phyloP scores from a whole-genome alignment of 2,113 vertebrate genomes.

The Lophochroa leadbeateri region DNA sequence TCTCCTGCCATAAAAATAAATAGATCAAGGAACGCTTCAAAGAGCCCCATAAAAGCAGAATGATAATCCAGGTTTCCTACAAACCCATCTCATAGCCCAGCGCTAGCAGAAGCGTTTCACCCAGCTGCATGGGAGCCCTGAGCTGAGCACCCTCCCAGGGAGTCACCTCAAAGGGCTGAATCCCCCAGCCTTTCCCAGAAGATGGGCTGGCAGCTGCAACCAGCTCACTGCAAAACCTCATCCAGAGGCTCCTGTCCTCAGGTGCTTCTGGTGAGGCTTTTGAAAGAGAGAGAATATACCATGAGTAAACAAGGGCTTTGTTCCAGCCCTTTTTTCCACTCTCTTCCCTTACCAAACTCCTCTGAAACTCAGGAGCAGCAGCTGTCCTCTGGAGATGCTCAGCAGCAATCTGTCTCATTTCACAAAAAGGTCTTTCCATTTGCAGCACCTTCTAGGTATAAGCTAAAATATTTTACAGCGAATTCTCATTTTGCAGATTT shows the following conservation, averaged over 20 bases:
- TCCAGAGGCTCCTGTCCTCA: neutral
- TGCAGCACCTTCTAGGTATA: neutral
- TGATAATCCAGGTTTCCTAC: neutral
- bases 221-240: neutral
- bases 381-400: neutral
- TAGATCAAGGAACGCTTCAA: neutral
- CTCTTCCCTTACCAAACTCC: neutral
- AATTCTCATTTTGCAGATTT: neutral
- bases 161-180: fast-evolving
- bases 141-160: fast-evolving
- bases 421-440: neutral
- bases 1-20: neutral
- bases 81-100: neutral
- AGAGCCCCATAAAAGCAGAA: fast-evolving
- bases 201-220: neutral
- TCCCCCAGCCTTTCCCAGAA: fast-evolving
- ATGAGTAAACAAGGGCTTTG: neutral
- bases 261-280: neutral
- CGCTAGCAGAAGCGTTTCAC: fast-evolving
- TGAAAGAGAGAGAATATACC: neutral
- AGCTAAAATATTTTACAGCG: neutral
- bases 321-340: neutral
- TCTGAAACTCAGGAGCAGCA: neutral
- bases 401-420: neutral
- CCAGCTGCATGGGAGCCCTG: fast-evolving